Conservation (phyloP, 1,140 invertebrate species). For the Lycorma delicatula region DNA sequence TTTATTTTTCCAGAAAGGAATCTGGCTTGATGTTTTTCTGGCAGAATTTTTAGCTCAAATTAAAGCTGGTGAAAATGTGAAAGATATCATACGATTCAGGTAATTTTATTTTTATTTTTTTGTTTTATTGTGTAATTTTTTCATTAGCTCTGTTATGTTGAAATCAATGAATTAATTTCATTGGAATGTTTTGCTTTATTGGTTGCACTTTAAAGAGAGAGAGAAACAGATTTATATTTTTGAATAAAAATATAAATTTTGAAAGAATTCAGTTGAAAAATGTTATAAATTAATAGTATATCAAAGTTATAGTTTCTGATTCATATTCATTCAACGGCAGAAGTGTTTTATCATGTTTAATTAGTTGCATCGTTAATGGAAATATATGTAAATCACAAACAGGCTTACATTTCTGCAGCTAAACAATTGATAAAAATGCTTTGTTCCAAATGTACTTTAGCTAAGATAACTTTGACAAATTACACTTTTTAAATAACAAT, state of each 20-base stretch:
- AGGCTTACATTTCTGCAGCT: no score
- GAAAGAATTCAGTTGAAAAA: not conserved
- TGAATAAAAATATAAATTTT: not conserved
- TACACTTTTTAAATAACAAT: no score
- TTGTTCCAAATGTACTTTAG: no score
- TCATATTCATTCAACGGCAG: no score
- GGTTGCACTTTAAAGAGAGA: not conserved
- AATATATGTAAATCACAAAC: no score
- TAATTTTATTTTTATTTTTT: constrained; percentile 11
- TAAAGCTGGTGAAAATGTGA: constrained; percentile 47
- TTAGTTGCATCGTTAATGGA: no score
- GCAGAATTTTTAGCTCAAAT: constrained; percentile 50
- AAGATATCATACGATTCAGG: constrained; percentile 47
- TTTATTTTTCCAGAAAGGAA: constrained; percentile 48
- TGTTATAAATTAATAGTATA: not conserved
- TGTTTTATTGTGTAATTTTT: not conserved
- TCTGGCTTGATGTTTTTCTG: constrained; percentile 54
- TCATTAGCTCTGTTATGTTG: not conserved
- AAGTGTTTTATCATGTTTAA: no score
- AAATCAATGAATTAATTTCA: not conserved
- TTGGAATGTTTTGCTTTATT: not conserved
- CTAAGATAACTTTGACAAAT: no score
- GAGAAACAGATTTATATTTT: not conserved
- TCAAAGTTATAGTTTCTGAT: not conserved
- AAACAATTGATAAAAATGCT: no score